Evolutionary conservation across 2,888 invertebrate genomes (phyloP).

Genomic region (Limnephilus rhombicus): DNA sequence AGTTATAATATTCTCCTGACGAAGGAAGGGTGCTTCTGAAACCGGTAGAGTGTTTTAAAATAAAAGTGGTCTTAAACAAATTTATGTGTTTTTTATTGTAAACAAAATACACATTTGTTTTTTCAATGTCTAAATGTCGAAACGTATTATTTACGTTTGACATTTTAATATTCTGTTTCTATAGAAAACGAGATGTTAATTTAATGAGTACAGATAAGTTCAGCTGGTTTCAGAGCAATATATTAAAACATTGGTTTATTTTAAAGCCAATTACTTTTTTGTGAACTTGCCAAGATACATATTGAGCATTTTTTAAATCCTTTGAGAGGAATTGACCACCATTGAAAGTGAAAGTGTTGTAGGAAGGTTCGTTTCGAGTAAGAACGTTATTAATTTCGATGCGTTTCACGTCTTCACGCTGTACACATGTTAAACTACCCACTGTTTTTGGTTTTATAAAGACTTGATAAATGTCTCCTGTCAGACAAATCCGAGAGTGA

Average conservation of each 20-base stretch:
- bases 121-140: background rate
- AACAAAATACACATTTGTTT: background rate
- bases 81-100: no score
- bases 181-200: background rate
- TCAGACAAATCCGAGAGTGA: slow-evolving; percentile 51
- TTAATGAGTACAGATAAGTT: background rate
- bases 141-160: background rate
- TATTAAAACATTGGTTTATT: background rate
- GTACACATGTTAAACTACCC: slow-evolving; percentile 43
- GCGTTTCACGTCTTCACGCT: slow-evolving; percentile 43
- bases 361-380: slow-evolving; percentile 16
- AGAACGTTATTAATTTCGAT: slow-evolving; percentile 39
- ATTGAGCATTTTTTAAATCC: background rate
- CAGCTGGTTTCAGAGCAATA: background rate
- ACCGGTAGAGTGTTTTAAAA: no score
- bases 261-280: slow-evolving; percentile 1
- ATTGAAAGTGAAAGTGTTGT: slow-evolving; percentile 40
- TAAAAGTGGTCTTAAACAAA: no score
- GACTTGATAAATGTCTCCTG: slow-evolving; percentile 57
- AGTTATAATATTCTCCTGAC: no score
- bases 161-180: background rate
- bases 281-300: background rate
- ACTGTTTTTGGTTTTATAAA: slow-evolving; percentile 42
- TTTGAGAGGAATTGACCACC: background rate
- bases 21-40: no score